Evolutionary conservation across 2,888 invertebrate species (phyloP).

Genomic region (Drosophila mimica): DNA sequence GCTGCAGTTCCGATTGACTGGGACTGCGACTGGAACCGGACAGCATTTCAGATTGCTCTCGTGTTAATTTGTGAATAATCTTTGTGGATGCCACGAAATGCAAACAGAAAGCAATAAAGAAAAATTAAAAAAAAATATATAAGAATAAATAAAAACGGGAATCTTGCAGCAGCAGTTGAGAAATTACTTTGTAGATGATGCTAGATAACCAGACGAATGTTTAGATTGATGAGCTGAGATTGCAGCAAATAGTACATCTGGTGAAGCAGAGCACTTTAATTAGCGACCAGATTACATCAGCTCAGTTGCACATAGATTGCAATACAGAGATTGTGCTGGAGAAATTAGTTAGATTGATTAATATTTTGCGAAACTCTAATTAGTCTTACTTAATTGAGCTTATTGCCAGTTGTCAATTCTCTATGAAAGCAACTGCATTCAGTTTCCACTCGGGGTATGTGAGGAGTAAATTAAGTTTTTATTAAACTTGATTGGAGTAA

Average conservation of each 20-base stretch:
- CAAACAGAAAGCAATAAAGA: slow-evolving; percentile 37
- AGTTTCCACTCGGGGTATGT: not conserved
- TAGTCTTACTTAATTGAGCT: slow-evolving; percentile 5
- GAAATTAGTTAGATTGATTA: slow-evolving; percentile 46
- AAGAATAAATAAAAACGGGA: slow-evolving; percentile 5
- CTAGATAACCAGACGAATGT: slow-evolving; percentile 41
- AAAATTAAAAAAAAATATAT: not conserved
- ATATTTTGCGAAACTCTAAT: slow-evolving; percentile 27
- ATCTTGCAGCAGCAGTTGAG: slow-evolving; percentile 21
- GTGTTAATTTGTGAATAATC: slow-evolving; percentile 80
- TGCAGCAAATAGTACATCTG: slow-evolving; percentile 13
- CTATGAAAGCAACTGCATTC: not conserved
- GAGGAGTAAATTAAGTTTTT: not conserved
- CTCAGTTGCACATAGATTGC: slow-evolving; percentile 29
- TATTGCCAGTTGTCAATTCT: not conserved
- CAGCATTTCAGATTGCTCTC: slow-evolving; percentile 26
- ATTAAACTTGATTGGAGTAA: not conserved
- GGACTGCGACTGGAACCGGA: slow-evolving; percentile 21
- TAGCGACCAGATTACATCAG: slow-evolving; percentile 31
- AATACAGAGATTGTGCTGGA: slow-evolving; percentile 20
- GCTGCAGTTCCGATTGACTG: slow-evolving; percentile 65
- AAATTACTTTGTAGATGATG: slow-evolving; percentile 41
- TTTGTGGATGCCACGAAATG: slow-evolving; percentile 61
- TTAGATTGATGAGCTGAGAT: slow-evolving; percentile 54
- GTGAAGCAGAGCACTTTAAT: slow-evolving; percentile 39